These are phyloP conservation scores for Nixonia krombeini DNA, from an alignment of 1,140 invertebrate species.

Conservation along the genomic window DNA sequence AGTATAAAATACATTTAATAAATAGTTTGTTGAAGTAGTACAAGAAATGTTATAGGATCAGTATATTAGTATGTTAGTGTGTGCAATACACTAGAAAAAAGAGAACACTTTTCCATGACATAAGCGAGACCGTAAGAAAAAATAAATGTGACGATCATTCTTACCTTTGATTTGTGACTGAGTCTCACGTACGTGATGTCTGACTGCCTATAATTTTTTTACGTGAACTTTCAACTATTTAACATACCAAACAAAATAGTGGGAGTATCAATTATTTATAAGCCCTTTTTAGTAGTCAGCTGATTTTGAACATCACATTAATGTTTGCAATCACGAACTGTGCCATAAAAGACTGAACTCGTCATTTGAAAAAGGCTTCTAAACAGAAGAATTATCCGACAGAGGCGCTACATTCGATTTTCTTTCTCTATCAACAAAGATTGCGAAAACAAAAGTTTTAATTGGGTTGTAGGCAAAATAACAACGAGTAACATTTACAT, in stretches of 20 bases:
- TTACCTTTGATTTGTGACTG: background rate
- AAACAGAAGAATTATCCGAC: background rate
- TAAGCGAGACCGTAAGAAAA: background rate
- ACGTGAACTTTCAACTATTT: background rate
- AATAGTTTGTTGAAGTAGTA: background rate
- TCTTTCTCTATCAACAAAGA: too few species aligned
- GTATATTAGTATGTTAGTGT: background rate
- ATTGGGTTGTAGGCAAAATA: too few species aligned
- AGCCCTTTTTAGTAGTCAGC: conserved; percentile 27
- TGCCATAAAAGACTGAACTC: conserved; percentile 8
- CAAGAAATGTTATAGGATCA: background rate
- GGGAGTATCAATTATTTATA: conserved; percentile 9
- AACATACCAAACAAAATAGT: background rate
- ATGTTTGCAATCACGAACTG: conserved; percentile 29
- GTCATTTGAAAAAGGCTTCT: background rate
- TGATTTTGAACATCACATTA: conserved; percentile 25
- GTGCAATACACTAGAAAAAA: background rate
- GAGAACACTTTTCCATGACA: background rate
- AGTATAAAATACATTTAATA: too few species aligned
- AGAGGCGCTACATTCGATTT: background rate
- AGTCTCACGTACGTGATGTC: background rate
- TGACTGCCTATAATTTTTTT: background rate
- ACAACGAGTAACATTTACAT: background rate
- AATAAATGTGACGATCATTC: background rate
- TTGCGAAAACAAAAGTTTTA: too few species aligned